phyloP scores from a whole-genome alignment of 2,113 vertebrate species.

The Papio anubis region DNA sequence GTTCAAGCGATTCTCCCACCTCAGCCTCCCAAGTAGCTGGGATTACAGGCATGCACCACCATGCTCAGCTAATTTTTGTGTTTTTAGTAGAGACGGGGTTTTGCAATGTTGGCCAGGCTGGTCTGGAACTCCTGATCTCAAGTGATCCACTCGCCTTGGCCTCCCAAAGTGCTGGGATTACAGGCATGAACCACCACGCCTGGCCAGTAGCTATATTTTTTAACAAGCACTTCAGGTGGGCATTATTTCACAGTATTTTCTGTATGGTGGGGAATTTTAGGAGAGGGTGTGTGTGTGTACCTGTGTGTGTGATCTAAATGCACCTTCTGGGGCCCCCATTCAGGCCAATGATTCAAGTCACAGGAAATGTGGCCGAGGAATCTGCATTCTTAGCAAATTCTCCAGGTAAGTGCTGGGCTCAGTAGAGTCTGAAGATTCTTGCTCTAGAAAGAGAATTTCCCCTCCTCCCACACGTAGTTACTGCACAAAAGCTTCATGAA shows the following conservation, averaged over 20 bases:
- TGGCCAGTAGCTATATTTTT: background rate
- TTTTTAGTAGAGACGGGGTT: too few species aligned
- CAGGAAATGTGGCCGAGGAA: background rate
- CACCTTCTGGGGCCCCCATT: background rate
- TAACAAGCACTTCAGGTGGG: background rate
- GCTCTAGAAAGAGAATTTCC: background rate
- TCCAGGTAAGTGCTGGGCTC: background rate
- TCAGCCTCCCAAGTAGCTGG: too few species aligned
- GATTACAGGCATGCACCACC: too few species aligned
- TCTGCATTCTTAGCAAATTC: too few species aligned
- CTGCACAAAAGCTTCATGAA: background rate
- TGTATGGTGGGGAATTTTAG: background rate
- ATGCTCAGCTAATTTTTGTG: too few species aligned
- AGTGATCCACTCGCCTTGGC: too few species aligned
- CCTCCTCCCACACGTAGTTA: rapidly evolving
- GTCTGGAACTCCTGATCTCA: too few species aligned
- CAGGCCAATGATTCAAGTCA: background rate
- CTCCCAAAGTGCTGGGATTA: too few species aligned
- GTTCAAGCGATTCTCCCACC: too few species aligned
- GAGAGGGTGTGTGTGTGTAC: background rate
- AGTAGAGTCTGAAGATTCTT: background rate
- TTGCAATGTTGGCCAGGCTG: too few species aligned
- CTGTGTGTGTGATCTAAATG: background rate
- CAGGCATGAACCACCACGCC: too few species aligned
- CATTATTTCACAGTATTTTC: background rate